These are phyloP conservation scores for Desmophyllum pertusum DNA, from an alignment of 92 coral and sea anemone species.

Conservation along the genomic window DNA sequence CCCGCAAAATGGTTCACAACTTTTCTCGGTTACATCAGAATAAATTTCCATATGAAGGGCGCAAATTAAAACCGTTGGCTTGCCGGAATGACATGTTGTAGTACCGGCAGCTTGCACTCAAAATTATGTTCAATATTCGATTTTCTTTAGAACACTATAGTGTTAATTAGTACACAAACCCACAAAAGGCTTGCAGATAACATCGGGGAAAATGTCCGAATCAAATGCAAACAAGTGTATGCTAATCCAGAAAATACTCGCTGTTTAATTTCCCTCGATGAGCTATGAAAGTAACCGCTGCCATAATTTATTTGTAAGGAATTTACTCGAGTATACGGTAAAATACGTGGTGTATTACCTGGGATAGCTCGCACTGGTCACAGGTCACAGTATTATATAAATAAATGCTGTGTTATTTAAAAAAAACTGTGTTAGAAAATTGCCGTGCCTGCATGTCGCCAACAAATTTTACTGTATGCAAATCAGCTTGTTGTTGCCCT, in stretches of 20 bases:
- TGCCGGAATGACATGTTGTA: neutral
- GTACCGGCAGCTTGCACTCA: neutral
- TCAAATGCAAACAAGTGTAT: neutral
- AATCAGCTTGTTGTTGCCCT: too few relatives aligned
- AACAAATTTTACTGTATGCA: conserved; percentile 2
- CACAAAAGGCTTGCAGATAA: neutral
- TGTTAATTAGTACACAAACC: neutral
- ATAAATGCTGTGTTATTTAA: neutral
- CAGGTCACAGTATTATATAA: neutral
- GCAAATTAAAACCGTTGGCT: conserved; percentile 2
- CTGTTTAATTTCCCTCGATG: neutral
- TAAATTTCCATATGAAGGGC: conserved; percentile 15
- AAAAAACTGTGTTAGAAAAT: neutral
- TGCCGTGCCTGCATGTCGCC: neutral
- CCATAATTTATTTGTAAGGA: neutral
- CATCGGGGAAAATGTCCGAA: neutral
- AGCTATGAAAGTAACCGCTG: neutral
- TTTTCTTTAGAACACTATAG: neutral
- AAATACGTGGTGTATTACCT: neutral
- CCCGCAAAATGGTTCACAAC: neutral
- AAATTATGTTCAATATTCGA: too few relatives aligned
- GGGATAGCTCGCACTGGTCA: neutral
- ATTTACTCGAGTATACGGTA: neutral
- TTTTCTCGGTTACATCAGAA: neutral
- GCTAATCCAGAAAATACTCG: neutral